These are phyloP conservation scores for Lophochroa leadbeateri DNA, from an alignment of 2,113 vertebrate genomes.

Conservation along the genomic window DNA sequence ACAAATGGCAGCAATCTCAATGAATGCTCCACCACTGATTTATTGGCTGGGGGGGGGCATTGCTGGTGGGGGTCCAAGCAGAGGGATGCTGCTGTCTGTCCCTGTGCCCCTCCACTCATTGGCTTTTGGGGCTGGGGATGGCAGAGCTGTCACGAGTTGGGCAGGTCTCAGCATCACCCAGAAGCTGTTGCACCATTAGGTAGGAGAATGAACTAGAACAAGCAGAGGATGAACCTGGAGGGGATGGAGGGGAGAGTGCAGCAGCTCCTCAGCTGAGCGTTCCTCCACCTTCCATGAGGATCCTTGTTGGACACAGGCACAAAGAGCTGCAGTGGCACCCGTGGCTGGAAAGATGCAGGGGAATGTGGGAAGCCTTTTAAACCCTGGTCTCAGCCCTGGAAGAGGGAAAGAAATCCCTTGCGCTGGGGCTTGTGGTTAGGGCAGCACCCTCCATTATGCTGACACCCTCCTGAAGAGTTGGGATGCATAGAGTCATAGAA, in stretches of 20 bases:
- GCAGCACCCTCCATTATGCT: accelerated
- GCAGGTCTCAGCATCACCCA: neutral
- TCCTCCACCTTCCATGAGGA: accelerated
- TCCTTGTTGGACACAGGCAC: neutral
- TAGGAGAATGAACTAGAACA: neutral
- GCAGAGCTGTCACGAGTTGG: neutral
- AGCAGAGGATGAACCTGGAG: neutral
- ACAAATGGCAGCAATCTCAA: neutral
- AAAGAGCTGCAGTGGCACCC: neutral
- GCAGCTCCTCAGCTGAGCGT: neutral
- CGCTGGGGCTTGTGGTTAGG: neutral
- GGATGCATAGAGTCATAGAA: neutral
- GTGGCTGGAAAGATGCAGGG: accelerated
- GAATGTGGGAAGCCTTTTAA: neutral
- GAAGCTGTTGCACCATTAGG: neutral
- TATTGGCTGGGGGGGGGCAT: too few species aligned
- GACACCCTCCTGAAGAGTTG: accelerated
- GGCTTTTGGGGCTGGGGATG: neutral
- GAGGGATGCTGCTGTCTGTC: neutral
- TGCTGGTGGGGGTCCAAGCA: accelerated
- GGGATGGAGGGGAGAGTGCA: accelerated
- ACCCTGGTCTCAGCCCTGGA: neutral
- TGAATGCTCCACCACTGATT: neutral
- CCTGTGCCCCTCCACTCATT: accelerated
- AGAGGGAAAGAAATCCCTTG: accelerated